Evolutionary conservation across 2,113 vertebrate genomes (phyloP).

Genomic region (Scatophagus argus): DNA sequence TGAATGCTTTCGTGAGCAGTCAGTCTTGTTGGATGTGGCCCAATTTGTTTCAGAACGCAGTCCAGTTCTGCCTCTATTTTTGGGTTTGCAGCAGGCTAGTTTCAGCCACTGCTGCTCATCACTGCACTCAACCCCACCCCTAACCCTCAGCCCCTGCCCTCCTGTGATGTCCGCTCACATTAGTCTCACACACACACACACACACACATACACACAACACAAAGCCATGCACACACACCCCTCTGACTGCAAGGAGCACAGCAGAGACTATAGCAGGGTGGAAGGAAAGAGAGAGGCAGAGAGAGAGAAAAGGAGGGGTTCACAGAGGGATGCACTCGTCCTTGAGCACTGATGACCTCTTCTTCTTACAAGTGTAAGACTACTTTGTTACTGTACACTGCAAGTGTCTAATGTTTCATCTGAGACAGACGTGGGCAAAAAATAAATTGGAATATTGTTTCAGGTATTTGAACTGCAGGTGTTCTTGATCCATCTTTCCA

Average conservation of each 20-base stretch:
- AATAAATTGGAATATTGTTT: conserved; percentile 36
- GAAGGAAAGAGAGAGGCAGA: conserved; percentile 60
- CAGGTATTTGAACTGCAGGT: conserved; percentile 46
- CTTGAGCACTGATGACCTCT: conserved; percentile 61
- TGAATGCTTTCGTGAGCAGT: conserved; percentile 3
- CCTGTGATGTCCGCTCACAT: conserved; percentile 70
- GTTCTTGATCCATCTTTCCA: conserved; percentile 37
- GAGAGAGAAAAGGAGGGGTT: conserved; percentile 47
- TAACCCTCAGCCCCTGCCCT: conserved; percentile 54
- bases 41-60: conserved; percentile 34
- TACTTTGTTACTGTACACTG: conserved; percentile 34
- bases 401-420: conserved; percentile 39
- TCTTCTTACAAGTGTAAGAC: conserved; percentile 23
- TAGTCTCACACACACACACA: conserved; percentile 56
- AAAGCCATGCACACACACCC: conserved; percentile 35
- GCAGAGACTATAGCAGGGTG: conserved; percentile 36
- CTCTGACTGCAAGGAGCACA: conserved; percentile 34
- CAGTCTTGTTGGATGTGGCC: conserved; percentile 41
- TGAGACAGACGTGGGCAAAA: conserved; percentile 21
- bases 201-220: conserved; percentile 46
- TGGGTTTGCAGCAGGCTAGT: conserved; percentile 63
- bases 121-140: conserved; percentile 48
- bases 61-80: conserved; percentile 68
- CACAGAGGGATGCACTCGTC: conserved; percentile 63
- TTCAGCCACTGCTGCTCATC: conserved; percentile 58